Conservation (phyloP, 1,140 invertebrate genomes). For the Antheraea mylitta region DNA sequence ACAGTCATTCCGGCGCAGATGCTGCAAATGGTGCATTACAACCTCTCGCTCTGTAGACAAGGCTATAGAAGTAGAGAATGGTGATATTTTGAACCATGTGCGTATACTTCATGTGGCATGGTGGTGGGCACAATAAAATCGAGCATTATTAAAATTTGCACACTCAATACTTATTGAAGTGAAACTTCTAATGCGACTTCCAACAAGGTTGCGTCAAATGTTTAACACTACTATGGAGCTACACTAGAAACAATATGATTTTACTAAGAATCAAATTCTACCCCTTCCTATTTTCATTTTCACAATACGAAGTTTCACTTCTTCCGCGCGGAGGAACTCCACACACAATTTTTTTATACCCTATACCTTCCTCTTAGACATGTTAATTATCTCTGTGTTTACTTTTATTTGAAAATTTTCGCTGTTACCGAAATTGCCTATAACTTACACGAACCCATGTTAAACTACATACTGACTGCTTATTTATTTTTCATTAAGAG, state of each 20-base stretch:
- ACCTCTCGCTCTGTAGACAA: conserved; percentile 53
- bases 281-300: too few relatives aligned
- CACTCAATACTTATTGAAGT: neutral
- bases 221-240: too few relatives aligned
- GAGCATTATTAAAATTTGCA: neutral
- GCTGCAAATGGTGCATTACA: conserved; percentile 65
- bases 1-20: conserved; percentile 67
- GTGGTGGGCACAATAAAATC: neutral
- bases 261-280: too few relatives aligned
- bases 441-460: neutral
- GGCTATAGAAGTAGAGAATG: conserved; percentile 47
- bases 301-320: too few relatives aligned
- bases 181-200: too few relatives aligned
- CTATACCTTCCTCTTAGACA: neutral
- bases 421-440: neutral
- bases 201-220: too few relatives aligned
- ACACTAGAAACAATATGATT: too few relatives aligned
- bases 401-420: neutral
- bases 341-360: too few relatives aligned
- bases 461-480: neutral
- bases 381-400: neutral
- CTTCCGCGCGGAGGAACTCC: too few relatives aligned
- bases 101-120: conserved; percentile 44
- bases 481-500: neutral
- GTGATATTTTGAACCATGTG: conserved; percentile 52